Percentiles rank a stretch among this genome's conserved stretches.
These are phyloP conservation scores for Lepidurus packardi DNA, from an alignment of 1,140 invertebrate species.

Conservation along the genomic window DNA sequence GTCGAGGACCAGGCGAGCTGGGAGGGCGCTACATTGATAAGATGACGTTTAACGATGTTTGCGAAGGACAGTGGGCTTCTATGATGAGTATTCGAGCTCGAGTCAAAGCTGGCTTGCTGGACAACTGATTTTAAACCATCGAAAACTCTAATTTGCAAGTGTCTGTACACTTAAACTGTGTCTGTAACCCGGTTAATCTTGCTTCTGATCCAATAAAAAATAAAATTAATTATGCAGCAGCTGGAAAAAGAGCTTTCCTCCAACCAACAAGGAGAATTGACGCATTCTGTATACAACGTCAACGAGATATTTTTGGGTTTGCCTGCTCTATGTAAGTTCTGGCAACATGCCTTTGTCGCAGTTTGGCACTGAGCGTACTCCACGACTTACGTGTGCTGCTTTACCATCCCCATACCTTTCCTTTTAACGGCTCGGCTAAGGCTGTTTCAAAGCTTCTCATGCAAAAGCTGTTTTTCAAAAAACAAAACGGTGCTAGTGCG, in stretches of 20 bases:
- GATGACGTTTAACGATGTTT: slow-evolving; percentile 71
- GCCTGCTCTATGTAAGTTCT: not conserved
- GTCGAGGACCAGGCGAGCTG: slow-evolving; percentile 65
- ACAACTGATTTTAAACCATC: not conserved
- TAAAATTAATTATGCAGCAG: not conserved
- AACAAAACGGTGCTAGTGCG: not conserved
- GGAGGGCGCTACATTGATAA: slow-evolving; percentile 61
- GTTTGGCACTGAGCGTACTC: not conserved
- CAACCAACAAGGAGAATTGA: not conserved
- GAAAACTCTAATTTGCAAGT: not conserved
- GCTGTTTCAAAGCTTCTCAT: not conserved
- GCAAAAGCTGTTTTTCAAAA: not conserved
- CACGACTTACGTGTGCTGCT: not conserved
- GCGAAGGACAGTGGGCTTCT: slow-evolving; percentile 75
- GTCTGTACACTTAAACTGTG: not conserved
- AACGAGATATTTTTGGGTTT: slow-evolving; percentile 14
- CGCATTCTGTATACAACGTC: not conserved
- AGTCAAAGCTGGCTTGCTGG: not conserved
- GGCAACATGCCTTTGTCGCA: slow-evolving; percentile 6
- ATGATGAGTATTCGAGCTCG: slow-evolving; percentile 51
- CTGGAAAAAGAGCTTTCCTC: not conserved
- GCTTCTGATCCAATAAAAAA: not conserved
- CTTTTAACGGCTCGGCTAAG: not conserved
- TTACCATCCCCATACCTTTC: not conserved
- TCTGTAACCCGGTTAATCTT: not conserved